A percentile compares a stretch with the other conserved stretches of the same genome.
Conservation (phyloP, 2,888 invertebrate genomes). For the Orgyia antiqua region DNA sequence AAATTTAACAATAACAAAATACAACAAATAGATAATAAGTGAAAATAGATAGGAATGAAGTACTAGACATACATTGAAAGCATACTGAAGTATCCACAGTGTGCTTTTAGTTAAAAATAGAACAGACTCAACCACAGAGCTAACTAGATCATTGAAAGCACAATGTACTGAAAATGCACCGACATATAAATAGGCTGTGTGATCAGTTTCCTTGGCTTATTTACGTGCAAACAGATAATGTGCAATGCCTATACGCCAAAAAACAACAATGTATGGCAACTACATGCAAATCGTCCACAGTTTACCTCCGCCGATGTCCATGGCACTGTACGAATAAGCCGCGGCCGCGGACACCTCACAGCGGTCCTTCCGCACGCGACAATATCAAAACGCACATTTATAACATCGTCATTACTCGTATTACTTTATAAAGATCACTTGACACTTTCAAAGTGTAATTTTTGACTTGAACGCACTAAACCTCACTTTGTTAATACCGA, state of each 20-base stretch:
- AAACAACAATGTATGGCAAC: constrained; percentile 36
- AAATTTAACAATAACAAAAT: too few relatives aligned
- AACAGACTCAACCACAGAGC: constrained; percentile 51
- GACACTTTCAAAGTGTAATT: constrained; percentile 42
- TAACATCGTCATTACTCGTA: constrained; percentile 56
- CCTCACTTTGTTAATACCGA: constrained; percentile 48
- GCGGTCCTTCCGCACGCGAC: constrained; percentile 56
- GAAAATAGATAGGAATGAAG: too few relatives aligned
- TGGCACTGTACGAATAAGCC: constrained; percentile 53
- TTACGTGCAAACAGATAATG: constrained; percentile 54
- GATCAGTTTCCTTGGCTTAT: constrained; percentile 25
- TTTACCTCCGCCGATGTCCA: constrained; percentile 74
- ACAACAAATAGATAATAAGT: too few relatives aligned
- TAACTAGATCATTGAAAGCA: constrained; percentile 42
- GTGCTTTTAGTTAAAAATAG: constrained; percentile 64
- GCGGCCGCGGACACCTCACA: constrained; percentile 54
- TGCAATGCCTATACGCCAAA: constrained; percentile 44
- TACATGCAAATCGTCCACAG: constrained; percentile 59
- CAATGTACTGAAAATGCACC: constrained; percentile 32
- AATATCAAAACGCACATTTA: constrained; percentile 58
- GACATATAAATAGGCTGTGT: constrained; percentile 31
- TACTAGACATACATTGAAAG: constrained; percentile 24
- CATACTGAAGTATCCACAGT: constrained; percentile 30
- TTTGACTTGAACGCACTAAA: constrained; percentile 51
- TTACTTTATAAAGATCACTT: constrained; percentile 46